These are phyloP conservation scores for Lethrus apterus DNA, from an alignment of 1,140 invertebrate species.

Conservation along the genomic window DNA sequence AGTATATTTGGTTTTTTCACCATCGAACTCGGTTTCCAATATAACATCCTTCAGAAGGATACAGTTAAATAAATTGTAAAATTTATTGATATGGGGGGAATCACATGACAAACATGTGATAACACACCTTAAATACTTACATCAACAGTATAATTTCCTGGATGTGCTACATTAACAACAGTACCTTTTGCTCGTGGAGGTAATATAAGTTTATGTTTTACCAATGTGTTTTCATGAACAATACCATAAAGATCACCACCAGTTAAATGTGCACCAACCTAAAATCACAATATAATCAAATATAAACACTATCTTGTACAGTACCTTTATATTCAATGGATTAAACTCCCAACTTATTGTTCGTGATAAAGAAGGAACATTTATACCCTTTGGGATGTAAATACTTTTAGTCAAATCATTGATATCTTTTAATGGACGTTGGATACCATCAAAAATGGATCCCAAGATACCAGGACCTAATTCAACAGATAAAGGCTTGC, in stretches of 20 bases:
- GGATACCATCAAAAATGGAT: slow-evolving; percentile 99
- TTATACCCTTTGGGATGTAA: slow-evolving; percentile 99
- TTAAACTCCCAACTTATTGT: slow-evolving; percentile 88
- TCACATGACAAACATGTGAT: neutral
- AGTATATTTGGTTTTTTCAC: slow-evolving; percentile 82
- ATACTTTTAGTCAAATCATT: slow-evolving; percentile 89
- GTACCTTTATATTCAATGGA: slow-evolving; percentile 77
- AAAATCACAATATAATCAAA: slow-evolving; percentile 21
- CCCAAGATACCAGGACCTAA: slow-evolving; percentile 99
- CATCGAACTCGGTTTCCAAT: slow-evolving; percentile 97
- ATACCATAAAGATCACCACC: slow-evolving; percentile 95
- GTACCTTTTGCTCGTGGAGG: slow-evolving; percentile 93
- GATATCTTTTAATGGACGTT: slow-evolving; percentile 96
- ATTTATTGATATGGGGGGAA: neutral
- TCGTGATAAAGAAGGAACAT: slow-evolving; percentile 83
- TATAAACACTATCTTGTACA: slow-evolving; percentile 13
- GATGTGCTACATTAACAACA: slow-evolving; percentile 89
- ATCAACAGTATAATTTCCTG: slow-evolving; percentile 90
- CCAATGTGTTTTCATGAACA: slow-evolving; percentile 94
- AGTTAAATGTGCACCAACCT: slow-evolving; percentile 92
- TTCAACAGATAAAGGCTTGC: slow-evolving; percentile 97
- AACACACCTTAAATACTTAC: slow-evolving; percentile 52
- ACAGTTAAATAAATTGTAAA: slow-evolving; percentile 7
- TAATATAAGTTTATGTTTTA: slow-evolving; percentile 94
- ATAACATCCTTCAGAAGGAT: slow-evolving; percentile 67